Conservation (phyloP, 37 sponge, comb jelly and placozoan species). For the Ephydatia muelleri region DNA sequence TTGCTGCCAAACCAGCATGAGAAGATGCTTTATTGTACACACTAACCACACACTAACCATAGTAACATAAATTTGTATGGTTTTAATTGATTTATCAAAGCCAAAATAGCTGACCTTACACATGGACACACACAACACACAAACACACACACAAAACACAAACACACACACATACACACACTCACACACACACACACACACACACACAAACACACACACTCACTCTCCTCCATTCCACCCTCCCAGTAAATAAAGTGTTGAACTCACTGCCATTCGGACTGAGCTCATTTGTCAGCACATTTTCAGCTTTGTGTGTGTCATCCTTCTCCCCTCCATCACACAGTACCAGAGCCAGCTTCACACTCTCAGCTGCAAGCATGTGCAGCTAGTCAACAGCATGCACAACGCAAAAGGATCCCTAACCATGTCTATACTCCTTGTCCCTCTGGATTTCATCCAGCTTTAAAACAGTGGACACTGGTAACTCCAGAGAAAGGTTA, state of each 20-base stretch:
- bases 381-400: neutral
- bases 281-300: constrained; percentile 22
- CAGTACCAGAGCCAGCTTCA: constrained; percentile 40
- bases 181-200: too few relatives aligned
- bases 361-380: constrained; percentile 20
- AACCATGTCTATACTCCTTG: constrained; percentile 51
- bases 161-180: too few relatives aligned
- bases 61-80: too few relatives aligned
- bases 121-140: too few relatives aligned
- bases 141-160: too few relatives aligned
- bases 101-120: too few relatives aligned
- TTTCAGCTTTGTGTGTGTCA: constrained; percentile 19
- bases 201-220: too few relatives aligned
- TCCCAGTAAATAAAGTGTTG: neutral
- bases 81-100: too few relatives aligned
- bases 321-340: constrained; percentile 53
- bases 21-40: too few relatives aligned
- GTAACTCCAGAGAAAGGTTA: constrained; percentile 25
- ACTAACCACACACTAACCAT: too few relatives aligned
- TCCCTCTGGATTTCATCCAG: constrained; percentile 23
- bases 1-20: too few relatives aligned
- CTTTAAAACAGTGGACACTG: constrained; percentile 23
- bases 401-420: constrained; percentile 2
- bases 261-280: constrained; percentile 14
- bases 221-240: neutral